Percentiles rank a stretch among this genome's conserved stretches.
phyloP scores from a whole-genome alignment of 2,113 vertebrate genomes.

The Nannospalax galili region DNA sequence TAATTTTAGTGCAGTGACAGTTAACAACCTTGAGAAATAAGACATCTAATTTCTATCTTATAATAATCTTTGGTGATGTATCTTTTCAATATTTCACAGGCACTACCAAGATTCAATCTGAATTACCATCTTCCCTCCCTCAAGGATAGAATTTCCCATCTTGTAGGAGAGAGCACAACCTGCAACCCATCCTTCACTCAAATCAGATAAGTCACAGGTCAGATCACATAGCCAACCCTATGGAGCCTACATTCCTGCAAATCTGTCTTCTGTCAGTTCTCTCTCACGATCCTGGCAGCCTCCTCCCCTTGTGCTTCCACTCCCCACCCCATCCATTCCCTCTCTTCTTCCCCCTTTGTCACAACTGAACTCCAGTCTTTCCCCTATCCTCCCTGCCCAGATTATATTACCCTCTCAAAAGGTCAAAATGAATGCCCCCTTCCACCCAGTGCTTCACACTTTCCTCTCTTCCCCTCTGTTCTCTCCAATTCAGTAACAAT shows the following conservation, averaged over 20 bases:
- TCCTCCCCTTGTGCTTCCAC: too few relatives aligned
- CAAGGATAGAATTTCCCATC: neutral
- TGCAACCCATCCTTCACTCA: neutral
- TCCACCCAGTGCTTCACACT: neutral
- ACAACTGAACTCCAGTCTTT: neutral
- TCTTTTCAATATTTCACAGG: neutral
- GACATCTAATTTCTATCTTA: conserved; percentile 65
- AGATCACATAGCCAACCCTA: neutral
- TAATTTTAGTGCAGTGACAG: conserved; percentile 72
- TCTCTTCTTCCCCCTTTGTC: too few relatives aligned
- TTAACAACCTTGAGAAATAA: conserved; percentile 70
- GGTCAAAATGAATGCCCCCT: neutral
- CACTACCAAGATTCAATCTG: neutral
- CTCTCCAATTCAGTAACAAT: neutral
- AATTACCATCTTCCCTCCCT: neutral
- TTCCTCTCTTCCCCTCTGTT: neutral
- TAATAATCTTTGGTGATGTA: conserved; percentile 21
- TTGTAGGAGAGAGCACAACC: neutral
- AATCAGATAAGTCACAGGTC: neutral
- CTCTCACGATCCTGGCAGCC: neutral
- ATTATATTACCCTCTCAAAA: neutral
- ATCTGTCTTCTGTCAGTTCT: neutral
- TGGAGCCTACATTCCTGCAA: neutral
- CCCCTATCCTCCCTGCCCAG: neutral
- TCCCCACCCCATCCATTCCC: neutral